Conservation (phyloP, 2,888 invertebrate species). For the Agriopis marginaria region DNA sequence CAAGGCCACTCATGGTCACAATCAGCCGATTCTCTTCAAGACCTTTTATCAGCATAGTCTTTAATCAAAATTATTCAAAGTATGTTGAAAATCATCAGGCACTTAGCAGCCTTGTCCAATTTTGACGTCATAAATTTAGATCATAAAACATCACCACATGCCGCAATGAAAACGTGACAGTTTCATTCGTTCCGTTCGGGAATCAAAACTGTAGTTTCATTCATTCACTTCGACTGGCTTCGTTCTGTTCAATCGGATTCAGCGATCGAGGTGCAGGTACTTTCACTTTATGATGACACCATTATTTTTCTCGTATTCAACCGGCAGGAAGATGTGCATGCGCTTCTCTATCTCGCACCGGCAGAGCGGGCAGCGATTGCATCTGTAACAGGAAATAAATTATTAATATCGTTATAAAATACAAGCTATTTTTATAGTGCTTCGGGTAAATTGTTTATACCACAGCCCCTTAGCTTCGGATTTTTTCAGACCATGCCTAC, state of each 20-base stretch:
- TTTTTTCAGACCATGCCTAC: too few species aligned
- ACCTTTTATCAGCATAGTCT: not conserved
- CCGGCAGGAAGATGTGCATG: slow-evolving; percentile 90
- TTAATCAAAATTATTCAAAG: not conserved
- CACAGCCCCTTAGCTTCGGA: too few species aligned
- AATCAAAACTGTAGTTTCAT: slow-evolving; percentile 34
- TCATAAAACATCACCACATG: slow-evolving; percentile 1
- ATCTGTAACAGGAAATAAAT: slow-evolving; percentile 69
- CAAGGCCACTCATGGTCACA: slow-evolving; percentile 46
- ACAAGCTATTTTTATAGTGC: too few species aligned
- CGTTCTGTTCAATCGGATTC: slow-evolving; percentile 43
- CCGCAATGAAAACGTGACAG: slow-evolving; percentile 26
- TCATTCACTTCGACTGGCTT: slow-evolving; percentile 35
- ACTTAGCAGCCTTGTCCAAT: slow-evolving; percentile 2
- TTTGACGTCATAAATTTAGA: slow-evolving; percentile 7
- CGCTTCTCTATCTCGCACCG: slow-evolving; percentile 89
- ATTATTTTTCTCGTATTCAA: slow-evolving; percentile 79
- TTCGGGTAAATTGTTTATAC: too few species aligned
- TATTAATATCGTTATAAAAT: not conserved
- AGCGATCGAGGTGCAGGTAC: slow-evolving; percentile 41
- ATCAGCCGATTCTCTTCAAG: slow-evolving; percentile 13
- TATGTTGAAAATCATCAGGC: slow-evolving; percentile 11
- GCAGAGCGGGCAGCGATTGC: slow-evolving; percentile 92
- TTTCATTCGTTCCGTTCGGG: slow-evolving; percentile 32
- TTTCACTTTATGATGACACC: slow-evolving; percentile 75